phyloP scores from a whole-genome alignment of 2,113 vertebrate genomes.

The Rattus norvegicus region GRCr8 NC_086026.1:118415001-118415500 shows the following conservation, averaged over 20 bases:
- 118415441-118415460: slow-evolving; percentile 95
- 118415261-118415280: slow-evolving; percentile 95
- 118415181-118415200: slow-evolving; percentile 97
- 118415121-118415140: slow-evolving; percentile 96
- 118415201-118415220: slow-evolving; percentile 99
- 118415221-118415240: slow-evolving; percentile 98
- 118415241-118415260: slow-evolving; percentile 98
- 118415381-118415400: slow-evolving; percentile 95
- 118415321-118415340: slow-evolving; percentile 96
- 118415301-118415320: slow-evolving; percentile 95
- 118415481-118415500: not conserved
- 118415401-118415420: slow-evolving; percentile 95
- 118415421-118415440: slow-evolving; percentile 96
- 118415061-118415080: slow-evolving; percentile 81
- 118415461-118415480: not conserved
- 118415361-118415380: slow-evolving; percentile 99
- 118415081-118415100: slow-evolving; percentile 91
- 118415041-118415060: slow-evolving; percentile 96
- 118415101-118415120: slow-evolving; percentile 98
- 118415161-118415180: slow-evolving; percentile 98
- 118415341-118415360: slow-evolving; percentile 98
- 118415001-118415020: slow-evolving; percentile 95
- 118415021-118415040: slow-evolving; percentile 92
- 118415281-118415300: slow-evolving; percentile 98
- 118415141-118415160: slow-evolving; percentile 93